Evolutionary conservation across 2,888 invertebrate genomes (phyloP).

Genomic region (Lamproptera curius): DNA sequence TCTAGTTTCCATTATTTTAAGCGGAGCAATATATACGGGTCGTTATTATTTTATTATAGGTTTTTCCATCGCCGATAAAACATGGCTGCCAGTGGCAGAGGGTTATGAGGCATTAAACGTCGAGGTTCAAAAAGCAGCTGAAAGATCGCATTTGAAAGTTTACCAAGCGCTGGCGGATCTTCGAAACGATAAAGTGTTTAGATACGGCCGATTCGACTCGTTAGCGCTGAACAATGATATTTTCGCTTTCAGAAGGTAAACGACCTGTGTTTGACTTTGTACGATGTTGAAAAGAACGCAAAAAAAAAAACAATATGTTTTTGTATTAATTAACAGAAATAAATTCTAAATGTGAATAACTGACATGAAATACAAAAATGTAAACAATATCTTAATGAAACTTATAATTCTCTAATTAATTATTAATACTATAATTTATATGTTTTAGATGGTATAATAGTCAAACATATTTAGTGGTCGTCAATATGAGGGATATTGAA

Average conservation of each 20-base stretch:
- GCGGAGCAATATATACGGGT: background rate
- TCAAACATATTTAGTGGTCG: conserved; percentile 59
- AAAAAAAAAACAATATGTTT: no score
- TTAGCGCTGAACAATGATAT: conserved; percentile 73
- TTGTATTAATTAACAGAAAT: no score
- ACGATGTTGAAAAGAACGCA: no score
- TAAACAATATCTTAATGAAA: no score
- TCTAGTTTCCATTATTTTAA: background rate
- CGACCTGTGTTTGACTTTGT: no score
- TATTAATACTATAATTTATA: background rate
- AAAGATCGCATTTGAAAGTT: conserved; percentile 78
- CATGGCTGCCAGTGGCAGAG: conserved; percentile 83
- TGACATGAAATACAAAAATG: no score
- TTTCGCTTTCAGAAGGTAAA: conserved; percentile 75
- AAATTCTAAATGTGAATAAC: no score
- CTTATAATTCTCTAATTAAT: no score
- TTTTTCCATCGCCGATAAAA: conserved; percentile 75
- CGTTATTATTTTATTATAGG: conserved; percentile 50
- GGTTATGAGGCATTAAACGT: conserved; percentile 80
- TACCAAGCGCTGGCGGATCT: conserved; percentile 78
- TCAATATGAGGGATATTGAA: conserved; percentile 66
- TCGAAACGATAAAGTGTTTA: conserved; percentile 71
- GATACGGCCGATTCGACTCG: conserved; percentile 73
- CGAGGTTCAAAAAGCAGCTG: conserved; percentile 61
- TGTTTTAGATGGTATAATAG: conserved; percentile 53